Evolutionary conservation across 2,113 vertebrate genomes (phyloP).

Genomic region (Mastomys natalensis): DNA sequence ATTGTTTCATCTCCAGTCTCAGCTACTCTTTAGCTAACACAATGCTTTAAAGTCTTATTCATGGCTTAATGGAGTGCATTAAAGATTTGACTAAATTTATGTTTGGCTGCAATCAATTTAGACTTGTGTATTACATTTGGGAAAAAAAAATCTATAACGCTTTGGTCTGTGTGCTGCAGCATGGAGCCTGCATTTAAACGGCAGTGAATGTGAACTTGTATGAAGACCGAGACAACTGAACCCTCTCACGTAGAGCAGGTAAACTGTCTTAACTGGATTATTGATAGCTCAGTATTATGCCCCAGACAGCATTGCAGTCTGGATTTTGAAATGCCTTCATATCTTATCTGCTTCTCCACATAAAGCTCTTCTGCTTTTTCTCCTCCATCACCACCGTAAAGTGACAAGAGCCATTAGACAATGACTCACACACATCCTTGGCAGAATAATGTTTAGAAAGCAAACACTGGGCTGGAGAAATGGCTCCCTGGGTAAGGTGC

Average conservation of each 20-base stretch:
- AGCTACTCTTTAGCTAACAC: constrained; percentile 13
- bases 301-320: constrained; percentile 39
- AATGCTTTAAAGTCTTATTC: constrained; percentile 67
- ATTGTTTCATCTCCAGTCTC: neutral
- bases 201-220: constrained; percentile 1
- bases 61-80: constrained; percentile 32
- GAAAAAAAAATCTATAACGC: constrained; percentile 45
- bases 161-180: neutral
- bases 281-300: constrained; percentile 27
- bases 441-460: constrained; percentile 67
- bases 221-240: constrained; percentile 63
- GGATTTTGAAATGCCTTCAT: constrained; percentile 64
- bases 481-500: neutral
- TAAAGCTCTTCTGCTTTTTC: constrained; percentile 23
- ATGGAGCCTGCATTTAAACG: constrained; percentile 61
- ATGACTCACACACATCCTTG: constrained; percentile 68
- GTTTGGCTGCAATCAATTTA: constrained; percentile 53
- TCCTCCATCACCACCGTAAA: constrained; percentile 52
- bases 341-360: constrained; percentile 47
- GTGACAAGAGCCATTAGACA: constrained; percentile 48
- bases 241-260: constrained; percentile 31
- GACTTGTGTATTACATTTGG: constrained; percentile 22
- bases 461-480: neutral
- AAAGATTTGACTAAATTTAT: constrained; percentile 71
- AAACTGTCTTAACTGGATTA: constrained; percentile 63